Base-by-base conservation (phyloP, 2,888 invertebrate genomes). In the Agriopis aurantiaria region DNA sequence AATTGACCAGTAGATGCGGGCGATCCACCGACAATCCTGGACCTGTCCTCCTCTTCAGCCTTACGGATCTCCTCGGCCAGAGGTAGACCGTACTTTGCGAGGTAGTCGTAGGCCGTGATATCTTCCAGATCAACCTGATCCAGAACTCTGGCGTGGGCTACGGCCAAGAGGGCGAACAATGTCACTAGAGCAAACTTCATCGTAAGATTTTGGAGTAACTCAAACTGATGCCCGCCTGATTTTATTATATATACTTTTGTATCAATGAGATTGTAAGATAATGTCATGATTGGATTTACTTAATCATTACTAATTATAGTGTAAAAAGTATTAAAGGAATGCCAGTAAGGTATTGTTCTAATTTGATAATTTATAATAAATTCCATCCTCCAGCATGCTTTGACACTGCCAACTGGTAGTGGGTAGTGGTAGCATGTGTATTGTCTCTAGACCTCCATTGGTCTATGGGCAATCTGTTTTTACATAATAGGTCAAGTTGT, bases 21-120 rank as follows among this genome's bases (percentile, higher is more conserved):
- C 0, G 75, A 61, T 43, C 86, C 86, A 43, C 84, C 84, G 3
- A 84, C 80, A 65, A 87, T 87, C 60, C 83, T 84, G 46, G 80
- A 73, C 14, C 68, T 43, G 10, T 57, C 66, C 8, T 74, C 69
- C 41, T 82, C 80, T 68, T 86, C 85, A 57, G 76, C 71, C 33
- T 77, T 72, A 11, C 78, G 79, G 49, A 84, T 79, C 68, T 78
- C 75, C 51, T 85, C 84, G 2, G 79, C 85, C 65, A 77, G 76
- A 8, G 82, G 82, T 10, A 83, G 78, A 56, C 82, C 82, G 43
- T 75, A 78, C 48, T 77, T 83, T n/a, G 72, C 73, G 41, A 84
- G 69, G 74, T 87, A 86, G 55, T 84, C 80, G 58, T 73, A 81
- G 43, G 83, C 80, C 52, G 80, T 75, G 60, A 48, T 69, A 9